Conservation (phyloP, 1,140 invertebrate genomes). For the Apocrypta bakeri region DNA sequence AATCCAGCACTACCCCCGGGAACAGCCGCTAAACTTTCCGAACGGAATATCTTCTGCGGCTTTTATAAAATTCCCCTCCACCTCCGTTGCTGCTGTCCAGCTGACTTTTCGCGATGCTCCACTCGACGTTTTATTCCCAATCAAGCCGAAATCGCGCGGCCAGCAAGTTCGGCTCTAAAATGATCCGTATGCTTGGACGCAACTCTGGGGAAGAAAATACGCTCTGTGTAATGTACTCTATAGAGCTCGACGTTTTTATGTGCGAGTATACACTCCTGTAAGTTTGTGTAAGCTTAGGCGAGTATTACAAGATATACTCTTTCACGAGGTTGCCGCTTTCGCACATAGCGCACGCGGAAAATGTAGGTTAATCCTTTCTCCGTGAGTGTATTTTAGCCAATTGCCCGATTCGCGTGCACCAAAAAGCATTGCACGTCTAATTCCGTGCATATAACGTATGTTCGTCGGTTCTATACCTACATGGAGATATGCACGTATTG, state of each 20-base stretch:
- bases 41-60: not conserved
- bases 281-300: too few relatives aligned
- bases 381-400: constrained; percentile 49
- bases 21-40: constrained; percentile 24
- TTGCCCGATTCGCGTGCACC: constrained; percentile 25
- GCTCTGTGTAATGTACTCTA: too few relatives aligned
- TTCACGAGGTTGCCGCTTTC: constrained; percentile 53
- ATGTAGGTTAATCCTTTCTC: constrained; percentile 57
- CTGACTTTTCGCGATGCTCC: not conserved
- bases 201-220: too few relatives aligned
- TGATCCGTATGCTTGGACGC: too few relatives aligned
- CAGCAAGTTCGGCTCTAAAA: not conserved
- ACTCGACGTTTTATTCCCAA: constrained; percentile 2
- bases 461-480: not conserved
- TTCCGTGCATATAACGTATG: not conserved
- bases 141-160: not conserved
- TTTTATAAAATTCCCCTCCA: constrained; percentile 13
- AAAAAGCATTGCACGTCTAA: constrained; percentile 9
- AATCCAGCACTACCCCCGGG: constrained; percentile 50
- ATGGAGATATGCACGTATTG: not conserved
- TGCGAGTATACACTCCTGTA: too few relatives aligned
- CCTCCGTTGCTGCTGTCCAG: not conserved
- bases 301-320: not conserved
- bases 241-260: too few relatives aligned
- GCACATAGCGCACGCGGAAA: constrained; percentile 50